Base-by-base conservation (phyloP, 30 jellyfish, hydroid and myxozoan genomes). In the Aurelia sp. region DNA sequence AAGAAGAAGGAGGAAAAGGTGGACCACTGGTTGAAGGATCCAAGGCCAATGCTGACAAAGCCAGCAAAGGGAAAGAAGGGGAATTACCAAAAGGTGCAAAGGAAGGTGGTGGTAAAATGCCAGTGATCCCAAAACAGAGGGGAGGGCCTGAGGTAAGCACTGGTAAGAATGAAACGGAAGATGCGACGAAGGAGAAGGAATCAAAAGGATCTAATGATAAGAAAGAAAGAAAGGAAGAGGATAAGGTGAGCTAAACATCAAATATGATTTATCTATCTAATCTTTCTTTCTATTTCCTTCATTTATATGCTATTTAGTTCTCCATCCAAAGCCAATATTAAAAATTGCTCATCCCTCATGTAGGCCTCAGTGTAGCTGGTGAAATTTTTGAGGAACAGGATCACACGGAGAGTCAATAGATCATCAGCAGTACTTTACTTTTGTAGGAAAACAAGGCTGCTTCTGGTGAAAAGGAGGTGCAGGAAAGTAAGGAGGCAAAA, bases 101-200 rank as follows among this genome's bases (percentile, higher is more conserved):
- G 60, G 84, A 66, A 44, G 60, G 84, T 17, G 90, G 77, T 20
- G 74, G 81, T 17, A 90, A 90, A 11, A 27, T 20, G 72, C 98
- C 98, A 8, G 90, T 73, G 7, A 86, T 86, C 15, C 96, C 96
- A 48, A 81, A 86, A 58, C 96, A 92, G 71, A 75, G 97, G 62
- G 97, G 97, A 18, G 97, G 95, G 15, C 97, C 97, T 5, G 97
- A 89, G 11, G 44, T 71, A 19, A 88, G 96, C 75, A 72, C 76
- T 13, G 93, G 93, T 18, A 78, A 77, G 33, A 66, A 74, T 51
- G 86, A 62, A 18, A 70, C 76, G 18, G 77, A 35, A 16, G 71
- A 68, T 35, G 18, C 68, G 8, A 66, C 51, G 31, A 71, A 70
- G 33, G 79, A 40, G 41, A 81, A 40, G 37, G 85, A 68, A 33